Evolutionary conservation across 2,888 invertebrate species (phyloP).

Genomic region (Nemotelus pantherinus): DNA sequence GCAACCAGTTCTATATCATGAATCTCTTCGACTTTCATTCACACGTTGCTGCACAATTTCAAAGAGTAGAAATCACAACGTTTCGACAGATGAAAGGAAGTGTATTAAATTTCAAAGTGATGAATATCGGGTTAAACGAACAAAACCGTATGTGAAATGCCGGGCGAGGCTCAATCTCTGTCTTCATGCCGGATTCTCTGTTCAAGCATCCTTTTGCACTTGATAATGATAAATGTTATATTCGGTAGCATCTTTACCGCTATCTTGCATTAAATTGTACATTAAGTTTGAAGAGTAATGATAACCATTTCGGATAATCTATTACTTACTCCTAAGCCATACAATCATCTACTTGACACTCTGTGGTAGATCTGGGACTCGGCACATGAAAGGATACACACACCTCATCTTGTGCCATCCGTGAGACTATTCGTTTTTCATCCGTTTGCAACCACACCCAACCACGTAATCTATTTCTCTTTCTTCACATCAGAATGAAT

Average conservation of each 20-base stretch:
- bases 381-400: neutral
- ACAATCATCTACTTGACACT: conserved; percentile 10
- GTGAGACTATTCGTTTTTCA: neutral
- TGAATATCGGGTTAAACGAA: conserved; percentile 11
- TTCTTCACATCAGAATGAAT: too few species aligned
- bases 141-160: neutral
- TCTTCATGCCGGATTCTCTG: too few species aligned
- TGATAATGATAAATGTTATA: conserved; percentile 26
- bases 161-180: neutral
- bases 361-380: neutral
- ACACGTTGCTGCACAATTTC: neutral
- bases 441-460: neutral
- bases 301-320: neutral
- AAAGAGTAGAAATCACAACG: conserved; percentile 18
- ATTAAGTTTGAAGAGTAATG: conserved; percentile 11
- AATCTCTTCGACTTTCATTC: too few species aligned
- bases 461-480: neutral
- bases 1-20: conserved; percentile 42
- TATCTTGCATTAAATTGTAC: conserved; percentile 28
- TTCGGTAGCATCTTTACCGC: conserved; percentile 16
- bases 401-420: neutral
- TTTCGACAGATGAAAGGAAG: conserved; percentile 12
- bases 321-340: conserved; percentile 22
- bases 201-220: neutral
- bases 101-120: conserved; percentile 31